Percentiles rank a stretch among this genome's conserved stretches.
Conservation (phyloP, 2,888 invertebrate species). For the Patella depressa region DNA sequence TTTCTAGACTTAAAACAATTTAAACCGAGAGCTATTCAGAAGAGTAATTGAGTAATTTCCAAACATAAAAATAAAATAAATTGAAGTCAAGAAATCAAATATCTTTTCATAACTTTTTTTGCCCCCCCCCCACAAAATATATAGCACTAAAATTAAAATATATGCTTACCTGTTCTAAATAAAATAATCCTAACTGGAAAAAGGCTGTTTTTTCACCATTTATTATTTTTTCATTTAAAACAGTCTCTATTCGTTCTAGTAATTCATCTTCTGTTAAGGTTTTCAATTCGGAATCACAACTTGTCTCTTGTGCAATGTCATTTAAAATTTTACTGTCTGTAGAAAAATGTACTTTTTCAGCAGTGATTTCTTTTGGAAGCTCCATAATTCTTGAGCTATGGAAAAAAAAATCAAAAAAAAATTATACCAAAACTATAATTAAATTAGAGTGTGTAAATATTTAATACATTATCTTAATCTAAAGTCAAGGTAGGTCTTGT, state of each 20-base stretch:
- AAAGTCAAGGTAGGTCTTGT: too few species aligned
- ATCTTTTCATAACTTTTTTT: too few species aligned
- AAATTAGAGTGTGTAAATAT: too few species aligned
- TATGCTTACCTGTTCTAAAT: conserved; percentile 66
- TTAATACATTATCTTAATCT: too few species aligned
- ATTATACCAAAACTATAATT: too few species aligned
- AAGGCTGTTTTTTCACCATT: conserved; percentile 62
- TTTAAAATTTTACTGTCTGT: conserved; percentile 54
- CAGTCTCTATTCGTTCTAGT: conserved; percentile 63
- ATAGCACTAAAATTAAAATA: background rate
- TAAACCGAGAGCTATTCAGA: too few species aligned
- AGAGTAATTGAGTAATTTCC: too few species aligned
- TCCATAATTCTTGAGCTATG: conserved; percentile 22
- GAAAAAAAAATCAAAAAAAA: too few species aligned
- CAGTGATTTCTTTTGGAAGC: conserved; percentile 39
- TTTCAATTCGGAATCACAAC: conserved; percentile 47
- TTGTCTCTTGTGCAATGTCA: conserved; percentile 57
- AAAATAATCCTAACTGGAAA: conserved; percentile 69
- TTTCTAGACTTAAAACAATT: too few species aligned
- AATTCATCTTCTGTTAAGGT: conserved; percentile 62
- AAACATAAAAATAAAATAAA: too few species aligned
- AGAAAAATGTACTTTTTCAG: conserved; percentile 46
- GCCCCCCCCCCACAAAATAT: too few species aligned
- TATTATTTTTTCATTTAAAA: conserved; percentile 64
- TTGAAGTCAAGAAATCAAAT: too few species aligned